Evolutionary conservation across 2,797 vertebrate species (phyloP), one percentile per base, ranked within the genome.

Genomic region (Syngnathus rostellatus): DNA sequence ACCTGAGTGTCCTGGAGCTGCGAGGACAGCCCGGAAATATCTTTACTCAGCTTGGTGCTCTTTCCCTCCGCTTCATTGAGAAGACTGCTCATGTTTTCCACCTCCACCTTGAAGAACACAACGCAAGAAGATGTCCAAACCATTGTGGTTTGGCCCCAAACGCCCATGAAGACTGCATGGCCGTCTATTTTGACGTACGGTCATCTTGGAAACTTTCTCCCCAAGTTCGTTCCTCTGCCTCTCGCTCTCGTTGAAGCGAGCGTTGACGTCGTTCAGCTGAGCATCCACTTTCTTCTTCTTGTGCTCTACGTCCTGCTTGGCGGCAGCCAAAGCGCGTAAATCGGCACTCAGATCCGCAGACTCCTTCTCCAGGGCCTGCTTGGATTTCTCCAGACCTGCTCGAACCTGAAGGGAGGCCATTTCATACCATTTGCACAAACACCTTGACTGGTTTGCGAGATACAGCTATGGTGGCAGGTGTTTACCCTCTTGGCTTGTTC

Each of bases 1-100:
- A 95, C 97, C 93, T 99, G 97, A 1, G 92, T 83, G 1, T 98
- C 97, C 65, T 97, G 97, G 11, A 99, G 90, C 84, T 98, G 96
- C 50, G 97, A 94, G 73, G 89, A 85, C 46, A 99, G 85, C 50
- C 92, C 83, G 14, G 93, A 88, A 58, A 96, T 89, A 0, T 98
- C 97, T 87, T 97, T 99, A 68, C 92, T 92, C 83, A 99, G 71
- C 76, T 98, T 98, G 80, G 95, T 95, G 71, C 92, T 92, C 84
- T 97, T 98, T 62, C 93, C 91, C 72, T 99, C 97, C 0, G 92
- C 93, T 68, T 98, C 95, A 0, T 90, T 98, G 69, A 98, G 86
- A 77, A 95, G 80, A 67, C 83, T 57, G 0, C 93, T 92, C 73
- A 94, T 86, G 0, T 89, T 91, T 63, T 99, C 97, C 71, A 97